These are phyloP conservation scores for Salvelinus sp. DNA, from an alignment of 2,113 vertebrate genomes.

Conservation along the genomic window DNA sequence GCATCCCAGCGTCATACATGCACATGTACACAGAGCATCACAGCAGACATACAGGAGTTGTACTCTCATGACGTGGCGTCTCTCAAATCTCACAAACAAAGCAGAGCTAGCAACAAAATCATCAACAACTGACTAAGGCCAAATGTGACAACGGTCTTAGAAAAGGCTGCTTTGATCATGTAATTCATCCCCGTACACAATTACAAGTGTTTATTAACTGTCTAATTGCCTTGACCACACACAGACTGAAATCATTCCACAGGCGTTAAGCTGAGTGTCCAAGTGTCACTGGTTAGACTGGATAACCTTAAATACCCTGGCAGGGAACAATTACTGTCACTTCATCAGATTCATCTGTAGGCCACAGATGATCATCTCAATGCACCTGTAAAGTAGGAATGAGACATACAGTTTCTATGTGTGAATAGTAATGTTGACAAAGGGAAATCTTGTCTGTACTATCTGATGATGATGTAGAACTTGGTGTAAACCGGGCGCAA, in stretches of 20 bases:
- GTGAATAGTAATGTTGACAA: too few species aligned
- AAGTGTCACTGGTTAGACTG: slow-evolving; percentile 24
- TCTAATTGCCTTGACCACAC: slow-evolving; percentile 43
- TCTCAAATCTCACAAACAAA: slow-evolving; percentile 17
- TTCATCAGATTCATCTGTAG: not conserved
- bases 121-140: slow-evolving; percentile 33
- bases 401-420: too few species aligned
- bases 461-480: too few species aligned
- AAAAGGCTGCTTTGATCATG: slow-evolving; percentile 33
- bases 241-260: slow-evolving; percentile 29
- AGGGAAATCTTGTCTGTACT: too few species aligned
- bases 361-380: too few species aligned
- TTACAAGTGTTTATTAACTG: slow-evolving; percentile 42
- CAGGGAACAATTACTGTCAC: slow-evolving; percentile 16
- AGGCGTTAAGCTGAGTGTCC: slow-evolving; percentile 18
- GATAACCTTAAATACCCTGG: slow-evolving; percentile 25
- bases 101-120: slow-evolving; percentile 34
- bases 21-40: too few species aligned
- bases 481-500: too few species aligned
- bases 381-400: too few species aligned
- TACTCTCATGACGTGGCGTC: too few species aligned
- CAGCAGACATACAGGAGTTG: too few species aligned
- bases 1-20: too few species aligned
- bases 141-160: slow-evolving; percentile 19
- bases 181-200: slow-evolving; percentile 28